Conservation (phyloP, 2,888 invertebrate species). For the Hylaea fasciaria region DNA sequence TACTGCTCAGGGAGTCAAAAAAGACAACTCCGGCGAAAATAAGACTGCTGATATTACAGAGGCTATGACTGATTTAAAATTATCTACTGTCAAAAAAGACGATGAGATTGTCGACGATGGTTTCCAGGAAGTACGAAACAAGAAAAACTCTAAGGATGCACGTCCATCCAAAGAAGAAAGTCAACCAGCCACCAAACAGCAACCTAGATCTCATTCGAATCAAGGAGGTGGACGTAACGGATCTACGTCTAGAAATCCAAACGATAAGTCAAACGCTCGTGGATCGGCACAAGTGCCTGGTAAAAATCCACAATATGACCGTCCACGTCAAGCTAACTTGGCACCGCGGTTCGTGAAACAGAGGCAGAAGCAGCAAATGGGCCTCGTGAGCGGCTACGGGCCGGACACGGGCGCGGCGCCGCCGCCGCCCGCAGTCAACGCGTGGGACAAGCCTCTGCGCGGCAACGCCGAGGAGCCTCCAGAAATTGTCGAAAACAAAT, state of each 20-base stretch:
- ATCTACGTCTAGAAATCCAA: conserved; percentile 72
- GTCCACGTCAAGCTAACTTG: conserved; percentile 86
- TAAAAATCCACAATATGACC: conserved; percentile 75
- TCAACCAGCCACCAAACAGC: conserved; percentile 63
- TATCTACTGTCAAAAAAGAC: conserved; percentile 68
- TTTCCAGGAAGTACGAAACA: conserved; percentile 93
- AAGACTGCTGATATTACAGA: conserved; percentile 73
- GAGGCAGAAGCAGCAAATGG: conserved; percentile 84
- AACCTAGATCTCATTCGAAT: conserved; percentile 77
- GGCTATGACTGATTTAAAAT: conserved; percentile 74
- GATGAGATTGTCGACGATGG: conserved; percentile 87
- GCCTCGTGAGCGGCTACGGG: conserved; percentile 70
- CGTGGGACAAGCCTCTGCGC: conserved; percentile 93
- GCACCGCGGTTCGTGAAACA: conserved; percentile 92
- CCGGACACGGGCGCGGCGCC: conserved; percentile 85
- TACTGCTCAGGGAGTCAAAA: conserved; percentile 60
- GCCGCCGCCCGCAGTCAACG: conserved; percentile 90
- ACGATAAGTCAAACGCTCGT: conserved; percentile 70
- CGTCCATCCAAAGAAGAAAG: conserved; percentile 73
- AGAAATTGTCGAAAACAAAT: conserved; percentile 66
- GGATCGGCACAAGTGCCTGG: conserved; percentile 65
- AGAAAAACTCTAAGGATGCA: conserved; percentile 89
- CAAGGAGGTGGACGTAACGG: conserved; percentile 78
- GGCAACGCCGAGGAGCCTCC: conserved; percentile 79
- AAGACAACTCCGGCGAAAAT: conserved; percentile 62